Base-by-base conservation (phyloP, 2,113 vertebrate genomes). In the Nyctibius bracteatus region DNA sequence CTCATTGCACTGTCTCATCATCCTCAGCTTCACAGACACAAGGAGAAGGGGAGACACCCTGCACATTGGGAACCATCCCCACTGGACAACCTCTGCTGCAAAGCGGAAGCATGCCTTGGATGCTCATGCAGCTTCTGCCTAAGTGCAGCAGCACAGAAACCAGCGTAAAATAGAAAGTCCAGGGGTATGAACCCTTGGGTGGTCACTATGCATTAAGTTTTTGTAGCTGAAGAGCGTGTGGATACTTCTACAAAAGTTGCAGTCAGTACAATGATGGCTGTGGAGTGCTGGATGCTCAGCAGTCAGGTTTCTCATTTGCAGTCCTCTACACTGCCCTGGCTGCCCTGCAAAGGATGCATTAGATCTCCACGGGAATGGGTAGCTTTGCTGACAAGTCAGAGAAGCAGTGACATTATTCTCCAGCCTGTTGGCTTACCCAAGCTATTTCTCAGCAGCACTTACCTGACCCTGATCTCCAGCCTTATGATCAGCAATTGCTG, bases 21-120 rank as follows among this genome's bases (percentile, higher is more conserved):
- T 21, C 35, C 30, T 54, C 19, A n/a, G 39, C n/a, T 31, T 54
- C 46, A 12, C 0, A 1, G 21, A 19, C 7, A 20, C 7, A 9
- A 41, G 35, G n/a, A 39, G 13, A 4, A 13, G 30, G 11, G 52
- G 31, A 37, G 46, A 22, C 6, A 20, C 9, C 39, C 22, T 33
- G n/a, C 10, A 5, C 19, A 27, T 30, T 4, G 23, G 63, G 66
- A 65, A 8, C 2, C 8, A 30, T 27, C 8, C 10, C 18, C 15
- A 7, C 14, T 19, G 57, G n/a, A 62, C 39, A 54, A 43, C 9
- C 17, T 31, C 28, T 37, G 51, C 59, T 41, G 37, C 24, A 21
- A 43, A 33, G 44, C 1, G 2, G 30, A 14, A 25, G 43, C 24
- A 19, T 23, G 13, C 63, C 24, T 59, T 33, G 44, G 39, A 44